Conservation (phyloP, 2,888 invertebrate species). For the Sipha maydis region DNA sequence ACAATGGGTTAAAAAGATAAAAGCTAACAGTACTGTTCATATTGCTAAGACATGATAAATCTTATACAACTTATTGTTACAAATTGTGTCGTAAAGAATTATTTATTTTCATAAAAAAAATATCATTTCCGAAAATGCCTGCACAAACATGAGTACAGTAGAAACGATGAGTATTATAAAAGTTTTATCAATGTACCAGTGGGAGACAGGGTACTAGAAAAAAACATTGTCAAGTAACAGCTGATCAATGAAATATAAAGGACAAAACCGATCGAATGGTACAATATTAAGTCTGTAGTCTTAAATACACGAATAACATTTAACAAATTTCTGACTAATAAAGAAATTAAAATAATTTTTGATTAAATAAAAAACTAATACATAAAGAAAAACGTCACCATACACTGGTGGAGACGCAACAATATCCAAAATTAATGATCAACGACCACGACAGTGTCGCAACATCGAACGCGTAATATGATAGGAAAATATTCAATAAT, state of each 20-base stretch:
- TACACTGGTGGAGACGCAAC: neutral
- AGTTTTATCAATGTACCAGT: conserved; percentile 45
- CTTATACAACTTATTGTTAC: neutral
- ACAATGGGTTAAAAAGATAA: neutral
- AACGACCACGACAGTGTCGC: neutral
- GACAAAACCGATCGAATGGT: neutral
- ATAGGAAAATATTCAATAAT: neutral
- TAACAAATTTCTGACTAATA: neutral
- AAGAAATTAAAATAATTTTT: neutral
- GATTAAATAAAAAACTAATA: neutral
- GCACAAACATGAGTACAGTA: neutral
- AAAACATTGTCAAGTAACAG: conserved; percentile 2
- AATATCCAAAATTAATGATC: neutral
- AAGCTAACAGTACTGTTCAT: neutral
- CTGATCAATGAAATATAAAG: neutral
- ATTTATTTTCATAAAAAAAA: neutral
- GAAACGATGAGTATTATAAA: neutral
- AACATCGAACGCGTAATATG: neutral
- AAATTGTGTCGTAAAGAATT: neutral
- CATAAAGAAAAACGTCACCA: neutral
- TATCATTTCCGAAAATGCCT: neutral
- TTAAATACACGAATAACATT: neutral
- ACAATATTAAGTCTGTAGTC: neutral
- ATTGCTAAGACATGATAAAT: neutral
- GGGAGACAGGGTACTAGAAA: conserved; percentile 5